Evolutionary conservation across 1,140 invertebrate species (phyloP).

Genomic region (Holcopasites calliopsidis): DNA sequence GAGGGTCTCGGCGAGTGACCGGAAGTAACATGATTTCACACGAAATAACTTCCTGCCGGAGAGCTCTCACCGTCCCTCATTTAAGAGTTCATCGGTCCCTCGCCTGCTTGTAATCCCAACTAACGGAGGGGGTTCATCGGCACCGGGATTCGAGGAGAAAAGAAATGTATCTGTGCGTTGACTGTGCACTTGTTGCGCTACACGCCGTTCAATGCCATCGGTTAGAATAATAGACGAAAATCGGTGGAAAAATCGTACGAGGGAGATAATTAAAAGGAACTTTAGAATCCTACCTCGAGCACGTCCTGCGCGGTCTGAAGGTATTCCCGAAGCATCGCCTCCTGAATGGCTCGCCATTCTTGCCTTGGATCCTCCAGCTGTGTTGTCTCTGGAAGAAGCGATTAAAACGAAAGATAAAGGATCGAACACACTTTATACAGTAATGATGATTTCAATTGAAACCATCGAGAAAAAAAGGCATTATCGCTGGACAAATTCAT

Average conservation of each 20-base stretch:
- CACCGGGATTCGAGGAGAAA: background rate
- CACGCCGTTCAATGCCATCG: too few relatives aligned
- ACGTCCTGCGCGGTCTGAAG: slow-evolving; percentile 96
- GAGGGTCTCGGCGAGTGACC: slow-evolving; percentile 51
- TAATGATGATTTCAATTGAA: too few relatives aligned
- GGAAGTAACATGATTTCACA: slow-evolving; percentile 71
- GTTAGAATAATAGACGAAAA: too few relatives aligned
- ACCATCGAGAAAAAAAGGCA: too few relatives aligned
- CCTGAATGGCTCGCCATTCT: slow-evolving; percentile 97
- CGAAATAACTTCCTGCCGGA: slow-evolving; percentile 75
- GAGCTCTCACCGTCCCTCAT: slow-evolving; percentile 71
- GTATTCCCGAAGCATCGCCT: slow-evolving; percentile 97
- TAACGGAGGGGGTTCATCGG: slow-evolving; percentile 37
- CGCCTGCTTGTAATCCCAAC: slow-evolving; percentile 23
- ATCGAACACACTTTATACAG: too few relatives aligned
- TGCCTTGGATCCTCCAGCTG: slow-evolving; percentile 97
- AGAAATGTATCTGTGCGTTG: background rate
- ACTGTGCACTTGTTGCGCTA: background rate
- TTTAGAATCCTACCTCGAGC: slow-evolving; percentile 86
- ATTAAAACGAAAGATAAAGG: background rate
- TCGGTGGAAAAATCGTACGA: background rate
- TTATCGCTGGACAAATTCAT: too few relatives aligned
- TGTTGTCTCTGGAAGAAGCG: slow-evolving; percentile 88
- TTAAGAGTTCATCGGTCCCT: slow-evolving; percentile 38
- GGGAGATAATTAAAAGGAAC: background rate